A percentile compares a stretch with the other conserved stretches of the same genome.
These are phyloP conservation scores for Hystrix brachyura DNA, from an alignment of 2,113 vertebrate species.

Conservation along the genomic window DNA sequence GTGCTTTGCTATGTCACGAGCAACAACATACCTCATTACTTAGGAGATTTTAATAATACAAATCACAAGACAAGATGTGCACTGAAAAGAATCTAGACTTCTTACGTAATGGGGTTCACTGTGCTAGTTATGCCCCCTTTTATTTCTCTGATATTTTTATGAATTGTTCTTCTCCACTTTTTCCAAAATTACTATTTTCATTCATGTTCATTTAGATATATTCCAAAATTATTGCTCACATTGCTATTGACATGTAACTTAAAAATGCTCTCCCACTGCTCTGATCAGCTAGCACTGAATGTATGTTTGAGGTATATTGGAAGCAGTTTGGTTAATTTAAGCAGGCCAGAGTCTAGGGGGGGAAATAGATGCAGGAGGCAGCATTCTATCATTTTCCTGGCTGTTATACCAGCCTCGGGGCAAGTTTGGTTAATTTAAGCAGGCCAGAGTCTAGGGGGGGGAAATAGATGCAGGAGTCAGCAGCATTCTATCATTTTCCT, in stretches of 20 bases:
- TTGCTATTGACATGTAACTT: not conserved
- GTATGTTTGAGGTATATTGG: not conserved
- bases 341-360: not conserved
- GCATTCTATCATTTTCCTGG: not conserved
- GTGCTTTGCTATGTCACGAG: not conserved
- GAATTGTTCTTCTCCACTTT: not conserved
- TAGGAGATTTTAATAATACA: not conserved
- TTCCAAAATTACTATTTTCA: conserved; percentile 15
- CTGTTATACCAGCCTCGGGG: not conserved
- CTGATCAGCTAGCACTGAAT: not conserved
- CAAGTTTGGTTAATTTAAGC: too few relatives aligned
- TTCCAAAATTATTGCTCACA: not conserved
- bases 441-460: not conserved
- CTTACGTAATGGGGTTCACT: not conserved
- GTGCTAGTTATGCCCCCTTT: not conserved
- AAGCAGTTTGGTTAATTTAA: not conserved
- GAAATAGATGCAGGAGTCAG: not conserved
- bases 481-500: not conserved
- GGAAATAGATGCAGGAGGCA: not conserved
- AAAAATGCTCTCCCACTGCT: not conserved
- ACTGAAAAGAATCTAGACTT: conserved; percentile 1
- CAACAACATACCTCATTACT: not conserved
- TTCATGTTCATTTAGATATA: not conserved
- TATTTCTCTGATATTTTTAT: not conserved
- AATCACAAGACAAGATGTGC: not conserved